Percentiles rank a stretch among this genome's conserved stretches.
Conservation (phyloP, 2,113 vertebrate species). For the Oryzias woworae region DNA sequence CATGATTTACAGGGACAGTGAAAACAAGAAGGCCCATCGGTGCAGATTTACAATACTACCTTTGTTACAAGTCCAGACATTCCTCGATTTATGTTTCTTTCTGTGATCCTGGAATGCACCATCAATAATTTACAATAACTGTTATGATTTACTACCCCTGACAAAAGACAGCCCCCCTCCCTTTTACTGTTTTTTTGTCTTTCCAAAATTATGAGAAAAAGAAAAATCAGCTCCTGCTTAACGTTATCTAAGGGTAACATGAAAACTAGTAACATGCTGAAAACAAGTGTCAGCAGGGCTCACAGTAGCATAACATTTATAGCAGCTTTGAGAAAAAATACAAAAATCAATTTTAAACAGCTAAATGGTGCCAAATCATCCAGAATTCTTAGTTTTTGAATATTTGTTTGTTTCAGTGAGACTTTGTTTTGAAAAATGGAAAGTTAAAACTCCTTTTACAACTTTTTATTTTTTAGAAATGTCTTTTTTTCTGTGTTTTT, state of each 20-base stretch:
- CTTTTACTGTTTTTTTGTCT: conserved; percentile 14
- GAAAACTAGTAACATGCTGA: too few relatives aligned
- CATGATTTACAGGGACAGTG: conserved; percentile 20
- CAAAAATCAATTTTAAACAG: too few relatives aligned
- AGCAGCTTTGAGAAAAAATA: background rate
- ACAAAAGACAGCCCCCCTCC: conserved; percentile 23
- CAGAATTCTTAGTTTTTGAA: too few relatives aligned
- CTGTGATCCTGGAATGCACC: conserved; percentile 23
- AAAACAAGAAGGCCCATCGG: conserved; percentile 2
- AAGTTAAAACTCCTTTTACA: too few relatives aligned
- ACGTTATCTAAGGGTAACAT: conserved; percentile 8
- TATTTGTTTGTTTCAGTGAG: too few relatives aligned
- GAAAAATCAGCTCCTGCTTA: conserved; percentile 20
- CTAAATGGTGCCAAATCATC: too few relatives aligned
- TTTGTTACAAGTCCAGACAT: conserved; percentile 13
- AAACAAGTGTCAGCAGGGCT: too few relatives aligned
- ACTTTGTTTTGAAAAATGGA: too few relatives aligned
- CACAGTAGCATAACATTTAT: too few relatives aligned
- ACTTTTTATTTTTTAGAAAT: too few relatives aligned
- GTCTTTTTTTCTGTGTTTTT: too few relatives aligned
- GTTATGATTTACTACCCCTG: conserved; percentile 40
- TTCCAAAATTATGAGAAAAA: conserved; percentile 34
- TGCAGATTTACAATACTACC: conserved; percentile 27
- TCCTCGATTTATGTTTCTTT: conserved; percentile 43
- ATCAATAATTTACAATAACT: conserved; percentile 29